These are phyloP conservation scores for Megaceryle maxima DNA, from an alignment of 2,113 vertebrate species.

Conservation along the genomic window DNA sequence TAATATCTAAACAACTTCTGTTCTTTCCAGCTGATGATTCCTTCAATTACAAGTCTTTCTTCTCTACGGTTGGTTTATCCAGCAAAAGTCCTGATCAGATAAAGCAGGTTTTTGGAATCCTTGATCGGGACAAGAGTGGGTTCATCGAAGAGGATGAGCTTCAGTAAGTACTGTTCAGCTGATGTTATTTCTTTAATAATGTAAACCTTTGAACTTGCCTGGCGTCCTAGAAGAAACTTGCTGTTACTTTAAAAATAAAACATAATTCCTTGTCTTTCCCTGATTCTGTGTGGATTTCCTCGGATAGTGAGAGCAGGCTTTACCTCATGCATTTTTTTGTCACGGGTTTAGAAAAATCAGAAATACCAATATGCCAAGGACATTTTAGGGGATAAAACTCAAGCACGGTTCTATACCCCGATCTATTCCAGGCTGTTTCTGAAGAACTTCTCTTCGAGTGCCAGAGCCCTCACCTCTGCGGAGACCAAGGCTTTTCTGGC, in stretches of 20 bases:
- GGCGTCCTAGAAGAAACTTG: background rate
- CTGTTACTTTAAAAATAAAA: background rate
- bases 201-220: background rate
- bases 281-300: background rate
- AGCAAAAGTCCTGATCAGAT: slow-evolving; percentile 75
- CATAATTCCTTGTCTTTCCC: background rate
- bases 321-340: background rate
- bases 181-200: background rate
- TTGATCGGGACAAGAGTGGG: slow-evolving; percentile 86
- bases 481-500: slow-evolving; percentile 82
- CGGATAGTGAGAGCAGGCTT: background rate
- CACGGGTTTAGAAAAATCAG: background rate
- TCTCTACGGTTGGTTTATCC: slow-evolving; percentile 77
- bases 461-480: slow-evolving; percentile 76
- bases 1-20: background rate
- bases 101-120: slow-evolving; percentile 80
- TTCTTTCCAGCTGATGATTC: slow-evolving; percentile 79
- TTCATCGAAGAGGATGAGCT: slow-evolving; percentile 87
- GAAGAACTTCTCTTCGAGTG: slow-evolving; percentile 79
- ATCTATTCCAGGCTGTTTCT: slow-evolving; percentile 78
- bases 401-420: background rate
- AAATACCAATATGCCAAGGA: background rate
- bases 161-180: slow-evolving; percentile 70
- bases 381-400: background rate
- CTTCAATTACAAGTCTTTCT: slow-evolving; percentile 84